Evolutionary conservation across 2,797 vertebrate genomes (phyloP), one percentile per base, ranked within the genome.

Genomic region (Neomorphus geoffroyi): DNA sequence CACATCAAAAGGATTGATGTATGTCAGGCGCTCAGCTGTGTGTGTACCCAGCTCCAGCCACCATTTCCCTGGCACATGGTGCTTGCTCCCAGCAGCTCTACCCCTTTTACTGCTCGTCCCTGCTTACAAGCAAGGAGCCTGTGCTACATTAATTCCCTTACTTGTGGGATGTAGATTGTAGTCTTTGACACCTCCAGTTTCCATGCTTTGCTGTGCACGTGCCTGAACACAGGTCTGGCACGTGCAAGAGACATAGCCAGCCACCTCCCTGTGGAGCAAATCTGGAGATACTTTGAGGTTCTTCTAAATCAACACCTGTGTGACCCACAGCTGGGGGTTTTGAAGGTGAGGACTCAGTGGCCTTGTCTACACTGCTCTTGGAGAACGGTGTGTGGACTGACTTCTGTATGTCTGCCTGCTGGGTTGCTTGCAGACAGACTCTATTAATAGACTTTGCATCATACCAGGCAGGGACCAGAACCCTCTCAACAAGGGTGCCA

Each of bases 1-100:
- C 2, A 1, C 26, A 7, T 28, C 1, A 2, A 62, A 78, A 54
- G 28, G 27, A 71, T 22, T 1, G 26, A 43, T 23, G 41, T 9
- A 14, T 0, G 0, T 32, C 27, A 10, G n/a, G 46, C 2, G 0
- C 37, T 61, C 61, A 86, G 67, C 2, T 4, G 26, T 45, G 0
- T 19, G n/a, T 27, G 3, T 10, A 6, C 5, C n/a, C 22, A 10
- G 21, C 54, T 54, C 14, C 22, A 4, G 9, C 35, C 48, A 45
- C 11, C 14, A 1, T 30, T 62, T 43, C 30, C 35, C 35, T 33
- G 56, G 54, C 19, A 74, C 1, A 2, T 11, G 18, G 19, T 58
- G 48, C 48, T 70, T 58, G 48, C 48, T 70, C 28, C 37, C 39
- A 57, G 51, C 28, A 71, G 62, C 33, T 85, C 70, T 66, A 32